Evolutionary conservation across 2,113 vertebrate genomes (phyloP).

Genomic region (Microcebus lehilahytsara): DNA sequence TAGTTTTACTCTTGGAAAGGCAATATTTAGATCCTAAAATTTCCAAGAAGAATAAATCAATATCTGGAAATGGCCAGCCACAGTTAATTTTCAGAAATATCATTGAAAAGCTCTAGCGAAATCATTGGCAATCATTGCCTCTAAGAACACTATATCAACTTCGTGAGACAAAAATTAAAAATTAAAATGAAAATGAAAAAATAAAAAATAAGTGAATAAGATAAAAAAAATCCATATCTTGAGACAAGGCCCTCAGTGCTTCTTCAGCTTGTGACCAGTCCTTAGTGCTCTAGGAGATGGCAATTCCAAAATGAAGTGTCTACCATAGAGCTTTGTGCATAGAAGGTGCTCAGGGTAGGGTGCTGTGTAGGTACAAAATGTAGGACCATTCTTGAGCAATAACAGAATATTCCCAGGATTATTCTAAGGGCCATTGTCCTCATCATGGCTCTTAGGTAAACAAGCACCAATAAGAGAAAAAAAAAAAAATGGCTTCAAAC

Average conservation of each 20-base stretch:
- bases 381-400: background rate
- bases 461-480: background rate
- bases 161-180: background rate
- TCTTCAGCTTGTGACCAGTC: background rate
- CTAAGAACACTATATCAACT: background rate
- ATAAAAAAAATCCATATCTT: background rate
- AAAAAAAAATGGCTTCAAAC: background rate
- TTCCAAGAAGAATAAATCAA: background rate
- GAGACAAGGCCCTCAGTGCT: background rate
- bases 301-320: background rate
- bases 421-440: background rate
- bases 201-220: background rate
- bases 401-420: background rate
- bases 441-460: background rate
- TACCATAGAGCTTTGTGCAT: accelerated
- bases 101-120: background rate
- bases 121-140: background rate
- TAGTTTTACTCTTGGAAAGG: background rate
- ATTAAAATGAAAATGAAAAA: background rate
- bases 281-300: accelerated
- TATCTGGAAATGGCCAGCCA: background rate
- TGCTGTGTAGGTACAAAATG: background rate
- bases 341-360: background rate
- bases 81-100: background rate
- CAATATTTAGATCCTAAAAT: background rate